Evolutionary conservation across 2,797 vertebrate genomes (phyloP).

Genomic region (Spatula clypeata): DNA sequence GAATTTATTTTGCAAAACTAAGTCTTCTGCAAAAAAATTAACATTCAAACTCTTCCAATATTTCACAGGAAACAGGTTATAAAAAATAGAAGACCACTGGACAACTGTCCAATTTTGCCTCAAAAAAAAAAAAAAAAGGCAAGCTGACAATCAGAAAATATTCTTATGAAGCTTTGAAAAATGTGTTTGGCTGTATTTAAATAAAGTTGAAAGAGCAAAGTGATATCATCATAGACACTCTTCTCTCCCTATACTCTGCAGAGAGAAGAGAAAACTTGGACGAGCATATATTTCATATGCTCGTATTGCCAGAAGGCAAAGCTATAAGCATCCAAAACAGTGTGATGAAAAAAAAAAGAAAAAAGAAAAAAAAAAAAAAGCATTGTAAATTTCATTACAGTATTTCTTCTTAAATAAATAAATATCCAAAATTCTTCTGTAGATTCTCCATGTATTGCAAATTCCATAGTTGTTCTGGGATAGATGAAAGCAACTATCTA

Average conservation of each 20-base stretch:
- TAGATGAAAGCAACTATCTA: background rate
- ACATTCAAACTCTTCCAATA: background rate
- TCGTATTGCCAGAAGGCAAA: background rate
- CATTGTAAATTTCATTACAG: background rate
- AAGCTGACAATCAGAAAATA: background rate
- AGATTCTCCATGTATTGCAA: background rate
- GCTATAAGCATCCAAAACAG: background rate
- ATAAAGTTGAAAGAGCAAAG: slow-evolving; percentile 1
- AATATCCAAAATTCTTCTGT: background rate
- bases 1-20: background rate
- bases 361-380: background rate
- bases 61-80: background rate
- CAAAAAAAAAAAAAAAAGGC: background rate
- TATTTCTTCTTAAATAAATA: background rate
- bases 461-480: background rate
- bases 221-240: background rate
- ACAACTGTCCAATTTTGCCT: background rate
- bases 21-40: background rate
- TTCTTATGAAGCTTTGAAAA: background rate
- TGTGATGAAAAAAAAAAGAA: background rate
- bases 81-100: background rate
- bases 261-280: background rate
- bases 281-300: background rate
- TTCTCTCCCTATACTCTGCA: background rate
- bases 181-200: background rate